Conservation (phyloP, 1,140 invertebrate genomes). For the Neodiprion virginianus region DNA sequence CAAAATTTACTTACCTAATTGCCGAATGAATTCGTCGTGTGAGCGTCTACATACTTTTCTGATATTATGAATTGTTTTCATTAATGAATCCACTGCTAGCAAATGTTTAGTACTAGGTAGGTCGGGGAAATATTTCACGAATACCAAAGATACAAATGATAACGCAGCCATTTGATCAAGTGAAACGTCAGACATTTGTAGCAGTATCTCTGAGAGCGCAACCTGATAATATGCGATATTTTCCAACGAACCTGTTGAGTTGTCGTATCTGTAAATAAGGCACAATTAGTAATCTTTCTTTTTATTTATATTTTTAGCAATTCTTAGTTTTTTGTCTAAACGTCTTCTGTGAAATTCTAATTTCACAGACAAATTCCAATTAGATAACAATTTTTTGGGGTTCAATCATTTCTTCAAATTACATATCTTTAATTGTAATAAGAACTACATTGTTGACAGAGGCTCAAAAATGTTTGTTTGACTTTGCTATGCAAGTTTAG, state of each 20-base stretch:
- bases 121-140: constrained; percentile 59
- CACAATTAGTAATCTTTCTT: no score
- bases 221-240: constrained; percentile 46
- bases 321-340: background rate
- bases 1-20: constrained; percentile 45
- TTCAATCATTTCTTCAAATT: no score
- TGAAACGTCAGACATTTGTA: constrained; percentile 45
- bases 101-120: constrained; percentile 41
- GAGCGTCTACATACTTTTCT: constrained; percentile 38
- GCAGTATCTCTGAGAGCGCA: constrained; percentile 51
- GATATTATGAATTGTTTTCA: constrained; percentile 52
- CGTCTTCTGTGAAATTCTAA: no score
- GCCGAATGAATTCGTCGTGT: constrained; percentile 48
- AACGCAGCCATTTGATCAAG: constrained; percentile 53
- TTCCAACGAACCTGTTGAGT: constrained; percentile 32
- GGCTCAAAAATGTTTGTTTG: no score
- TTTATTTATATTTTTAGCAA: background rate
- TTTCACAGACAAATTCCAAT: no score
- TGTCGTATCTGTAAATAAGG: constrained; percentile 35
- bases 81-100: constrained; percentile 47
- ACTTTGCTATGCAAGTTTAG: no score
- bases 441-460: no score
- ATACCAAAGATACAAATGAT: constrained; percentile 43
- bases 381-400: no score
- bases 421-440: no score